A percentile compares a stretch with the other conserved stretches of the same genome.
phyloP scores from a whole-genome alignment of 2,797 vertebrate species.

The Falco peregrinus region DNA sequence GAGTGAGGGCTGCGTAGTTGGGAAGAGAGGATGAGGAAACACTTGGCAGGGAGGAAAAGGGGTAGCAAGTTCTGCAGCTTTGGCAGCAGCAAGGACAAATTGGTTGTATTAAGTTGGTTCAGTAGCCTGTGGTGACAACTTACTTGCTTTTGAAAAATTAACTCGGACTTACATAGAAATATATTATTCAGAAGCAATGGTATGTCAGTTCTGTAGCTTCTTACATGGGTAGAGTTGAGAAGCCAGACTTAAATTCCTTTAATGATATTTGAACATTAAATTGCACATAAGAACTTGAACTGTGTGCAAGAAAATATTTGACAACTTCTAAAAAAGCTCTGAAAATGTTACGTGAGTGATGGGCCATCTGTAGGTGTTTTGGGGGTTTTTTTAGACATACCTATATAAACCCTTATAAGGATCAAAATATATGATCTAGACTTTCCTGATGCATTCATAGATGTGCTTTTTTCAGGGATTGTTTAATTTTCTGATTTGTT shows the following conservation, averaged over 20 bases:
- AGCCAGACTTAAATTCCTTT: background rate
- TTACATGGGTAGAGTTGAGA: background rate
- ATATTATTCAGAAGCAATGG: background rate
- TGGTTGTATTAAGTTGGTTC: background rate
- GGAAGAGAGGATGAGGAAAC: background rate
- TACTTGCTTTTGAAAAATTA: background rate
- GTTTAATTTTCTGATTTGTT: background rate
- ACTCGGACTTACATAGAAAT: background rate
- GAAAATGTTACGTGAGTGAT: background rate
- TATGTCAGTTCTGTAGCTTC: background rate
- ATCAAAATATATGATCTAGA: background rate
- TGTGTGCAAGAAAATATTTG: background rate
- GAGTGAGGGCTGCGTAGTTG: background rate
- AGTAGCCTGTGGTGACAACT: background rate
- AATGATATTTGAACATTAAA: background rate
- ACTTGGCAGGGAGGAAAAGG: background rate
- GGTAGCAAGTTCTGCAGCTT: background rate
- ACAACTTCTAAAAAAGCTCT: fast-evolving
- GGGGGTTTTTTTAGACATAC: background rate
- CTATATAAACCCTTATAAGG: background rate
- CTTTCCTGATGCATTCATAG: background rate
- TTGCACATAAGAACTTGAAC: background rate
- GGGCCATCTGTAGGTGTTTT: background rate
- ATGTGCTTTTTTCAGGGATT: background rate
- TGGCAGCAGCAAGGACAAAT: background rate